Base-by-base conservation (phyloP, 1,140 invertebrate genomes). In the Drosophila prosaltans region DNA sequence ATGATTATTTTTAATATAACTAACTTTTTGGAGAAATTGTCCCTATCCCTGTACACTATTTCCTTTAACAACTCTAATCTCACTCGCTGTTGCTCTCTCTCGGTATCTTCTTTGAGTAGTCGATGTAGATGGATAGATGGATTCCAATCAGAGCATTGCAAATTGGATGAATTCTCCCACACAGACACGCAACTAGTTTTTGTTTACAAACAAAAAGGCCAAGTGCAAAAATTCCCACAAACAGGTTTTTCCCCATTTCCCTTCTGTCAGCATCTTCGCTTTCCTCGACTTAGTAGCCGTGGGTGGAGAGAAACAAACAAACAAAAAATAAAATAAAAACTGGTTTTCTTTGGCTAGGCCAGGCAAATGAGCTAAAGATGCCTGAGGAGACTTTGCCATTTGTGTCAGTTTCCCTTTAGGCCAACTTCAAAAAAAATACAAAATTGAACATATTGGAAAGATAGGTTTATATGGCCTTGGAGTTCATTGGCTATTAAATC, bases 151-250 rank as follows among this genome's bases (percentile, higher is more conserved):
- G 66, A 57, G 28, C 36, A 32, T 45, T 55, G 51, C 70, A 48
- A 76, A 65, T 81, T 62, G 45, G 64, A 68, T 10, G 26, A 40
- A 39, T 36, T 45, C 62, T 43, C 60, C 45, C 81, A 61, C 77
- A 64, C 57, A 58, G 68, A 24, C n/a, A 40, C 24, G 54, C 71
- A 89, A 88, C 84, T 89, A 77, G 84, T 83, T 85, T 65, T 89
- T 88, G 83, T 88, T 88, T 89, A 88, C 84, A 80, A 88, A 82
- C 83, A 88, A 77, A 67, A 61, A 40, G 65, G 63, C 70, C 74
- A 72, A 78, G 73, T 86, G 76, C 65, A 88, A 69, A 70, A 55
- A 66, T 81, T 75, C 43, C 30, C 32, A 43, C 39, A 71, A 69
- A 68, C 59, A 28, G n/a, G 71, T 78, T 80, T 70, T 63, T 21